phyloP scores from a whole-genome alignment of 2,888 invertebrate genomes.

The Trissolcus japonicus region DNA sequence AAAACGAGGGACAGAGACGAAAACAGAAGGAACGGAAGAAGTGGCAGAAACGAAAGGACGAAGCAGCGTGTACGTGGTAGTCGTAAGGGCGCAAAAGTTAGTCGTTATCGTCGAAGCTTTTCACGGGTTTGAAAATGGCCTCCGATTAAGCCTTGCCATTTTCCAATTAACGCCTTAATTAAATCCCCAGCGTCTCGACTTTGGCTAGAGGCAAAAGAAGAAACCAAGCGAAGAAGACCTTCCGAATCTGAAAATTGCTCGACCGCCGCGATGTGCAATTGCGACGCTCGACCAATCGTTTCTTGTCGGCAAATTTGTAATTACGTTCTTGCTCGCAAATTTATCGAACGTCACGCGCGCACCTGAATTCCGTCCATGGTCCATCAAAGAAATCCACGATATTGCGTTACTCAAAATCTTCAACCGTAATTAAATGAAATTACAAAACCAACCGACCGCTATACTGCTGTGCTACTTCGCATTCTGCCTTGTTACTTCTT shows the following conservation, averaged over 20 bases:
- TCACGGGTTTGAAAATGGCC: conserved; percentile 68
- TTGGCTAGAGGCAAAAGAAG: conserved; percentile 41
- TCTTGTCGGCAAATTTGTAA: conserved; percentile 65
- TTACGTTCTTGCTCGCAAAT: conserved; percentile 65
- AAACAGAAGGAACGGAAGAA: conserved; percentile 57
- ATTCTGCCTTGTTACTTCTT: neutral
- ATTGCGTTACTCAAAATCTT: conserved; percentile 55
- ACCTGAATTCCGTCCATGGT: conserved; percentile 40
- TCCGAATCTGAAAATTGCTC: conserved; percentile 60
- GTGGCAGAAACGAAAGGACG: conserved; percentile 21
- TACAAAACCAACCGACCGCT: conserved; percentile 16
- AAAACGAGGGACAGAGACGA: conserved; percentile 32
- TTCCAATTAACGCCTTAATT: conserved; percentile 76
- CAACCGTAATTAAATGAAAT: conserved; percentile 55
- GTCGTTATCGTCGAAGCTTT: conserved; percentile 71
- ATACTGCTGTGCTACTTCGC: neutral
- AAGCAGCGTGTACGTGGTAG: conserved; percentile 45
- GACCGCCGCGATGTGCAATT: conserved; percentile 61
- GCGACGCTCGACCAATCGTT: conserved; percentile 59
- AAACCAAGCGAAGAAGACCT: conserved; percentile 54
- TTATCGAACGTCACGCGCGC: conserved; percentile 52
- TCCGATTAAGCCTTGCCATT: conserved; percentile 74
- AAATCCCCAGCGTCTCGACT: conserved; percentile 66
- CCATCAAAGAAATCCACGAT: conserved; percentile 53
- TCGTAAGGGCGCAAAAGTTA: conserved; percentile 65